Base-by-base conservation (phyloP, 2,797 vertebrate genomes). In the Tapera naevia region DNA sequence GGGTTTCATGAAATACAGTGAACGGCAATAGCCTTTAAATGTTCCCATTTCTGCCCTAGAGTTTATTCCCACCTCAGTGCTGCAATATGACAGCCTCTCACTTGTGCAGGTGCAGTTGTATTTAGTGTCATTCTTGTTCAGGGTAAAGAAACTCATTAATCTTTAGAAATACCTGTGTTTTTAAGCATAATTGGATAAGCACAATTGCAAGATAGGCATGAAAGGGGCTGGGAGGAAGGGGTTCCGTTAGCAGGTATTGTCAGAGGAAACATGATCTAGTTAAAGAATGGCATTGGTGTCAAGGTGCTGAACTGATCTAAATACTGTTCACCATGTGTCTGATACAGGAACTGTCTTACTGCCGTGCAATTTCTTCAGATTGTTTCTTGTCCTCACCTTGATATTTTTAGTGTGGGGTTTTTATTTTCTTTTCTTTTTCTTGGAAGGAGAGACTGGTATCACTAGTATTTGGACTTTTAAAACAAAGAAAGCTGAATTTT, bases 401-500 rank as follows among this genome's bases (percentile, higher is more conserved):
- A 5, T 79, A 17, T 58, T 83, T 88, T 88, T 80, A 60, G 22
- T 58, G 23, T 65, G 12, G 0, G 50, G 23, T 53, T 86, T 74
- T 54, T 7, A 41, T 82, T 58, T 61, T 46, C 1, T 5, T 60
- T 56, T 58, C 46, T 86, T 86, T 84, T 88, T 95, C 88, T 97
- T 96, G 50, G 71, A 91, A 99, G 99, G 99, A 99, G 97, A 98
- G 99, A 88, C 97, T 99, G 90, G 97, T 99, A 82, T 99, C 99
- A 15, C 97, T 99, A 96, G 98, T 99, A 75, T 99, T 99, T 93
- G 99, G 99, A 45, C 98, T 99, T 95, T 95, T 99, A 96, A 98
- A 99, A 87, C 99, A 99, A 97, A 98, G 98, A 97, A 99, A 99
- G 96, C 98, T 99, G 97, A 99, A 99, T 98, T 99, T 99, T 97